Conservation (phyloP, 2,888 invertebrate genomes). For the Agriopis marginaria region DNA sequence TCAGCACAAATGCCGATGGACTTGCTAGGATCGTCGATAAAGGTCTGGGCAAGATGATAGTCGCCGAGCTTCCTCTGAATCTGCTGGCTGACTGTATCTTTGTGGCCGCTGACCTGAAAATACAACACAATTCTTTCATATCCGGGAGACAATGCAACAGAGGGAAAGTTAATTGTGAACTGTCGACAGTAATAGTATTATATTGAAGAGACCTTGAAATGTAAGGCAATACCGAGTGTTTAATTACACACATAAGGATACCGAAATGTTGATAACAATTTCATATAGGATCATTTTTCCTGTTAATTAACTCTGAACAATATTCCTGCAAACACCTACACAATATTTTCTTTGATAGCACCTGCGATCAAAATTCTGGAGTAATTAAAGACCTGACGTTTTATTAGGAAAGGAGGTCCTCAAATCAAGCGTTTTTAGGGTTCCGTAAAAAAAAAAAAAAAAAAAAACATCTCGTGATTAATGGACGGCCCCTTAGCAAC, state of each 20-base stretch:
- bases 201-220: conserved; percentile 12
- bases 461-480: too few species aligned
- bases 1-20: conserved; percentile 91
- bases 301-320: conserved; percentile 25
- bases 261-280: conserved; percentile 12
- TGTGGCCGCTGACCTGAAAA: conserved; percentile 87
- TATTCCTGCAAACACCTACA: conserved; percentile 19
- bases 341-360: conserved; percentile 18
- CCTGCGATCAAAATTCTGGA: conserved; percentile 18
- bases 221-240: conserved; percentile 12
- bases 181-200: background rate
- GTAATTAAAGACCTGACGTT: conserved; percentile 11
- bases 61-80: conserved; percentile 91
- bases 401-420: background rate
- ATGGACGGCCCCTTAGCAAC: too few species aligned
- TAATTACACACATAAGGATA: conserved; percentile 17
- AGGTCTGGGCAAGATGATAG: conserved; percentile 89
- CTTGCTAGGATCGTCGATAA: conserved; percentile 88
- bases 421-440: too few species aligned
- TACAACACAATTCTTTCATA: conserved; percentile 5
- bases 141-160: background rate
- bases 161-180: background rate
- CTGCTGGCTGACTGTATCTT: conserved; percentile 89
- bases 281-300: conserved; percentile 27
- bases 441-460: too few species aligned